Evolutionary conservation across 2,797 vertebrate genomes (phyloP), one percentile per base, ranked within the genome.

Genomic region (Peromyscus eremicus): DNA sequence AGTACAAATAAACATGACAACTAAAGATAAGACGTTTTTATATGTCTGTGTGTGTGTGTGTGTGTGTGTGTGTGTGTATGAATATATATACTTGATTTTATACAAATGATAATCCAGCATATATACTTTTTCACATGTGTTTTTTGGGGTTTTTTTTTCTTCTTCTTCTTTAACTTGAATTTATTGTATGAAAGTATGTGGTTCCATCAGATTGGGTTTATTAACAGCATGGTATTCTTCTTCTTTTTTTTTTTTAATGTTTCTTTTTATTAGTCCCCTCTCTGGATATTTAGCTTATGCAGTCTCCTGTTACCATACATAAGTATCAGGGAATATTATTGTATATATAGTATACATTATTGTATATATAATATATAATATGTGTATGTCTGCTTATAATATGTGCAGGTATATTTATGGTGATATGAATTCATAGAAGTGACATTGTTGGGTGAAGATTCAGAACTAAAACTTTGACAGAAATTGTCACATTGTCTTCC

Each of bases 381-480:
- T 80, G 25, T 57, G 3, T 66, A 29, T 92, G 6, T 93, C 6
- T 94, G 64, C 73, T 17, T 81, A 46, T 80, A 57, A 62, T 21
- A 16, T 66, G 10, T 88, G 11, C 34, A 92, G 12, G 37, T 95
- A 29, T 55, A 55, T 88, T 91, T 94, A 60, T 83, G 64, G 43
- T 25, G 21, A 21, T 75, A 21, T 82, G n/a, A 89, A 70, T 94
- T 97, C 23, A 96, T 94, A 87, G 68, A 94, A 95, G 77, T 93
- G n/a, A 34, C 64, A 80, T 83, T 93, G 34, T 73, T 86, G 82
- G 43, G 34, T 94, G 25, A 92, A 94, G 46, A 68, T 57, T 91
- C 70, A 91, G 68, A 94, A 14, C 94, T 89, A 92, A 95, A 93
- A 84, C 86, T 82, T 96, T 91, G 57, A 70, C 94, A 92, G 66